Evolutionary conservation across 2,888 invertebrate genomes (phyloP), one percentile per base, ranked within the genome.

Genomic region (Anticlea derivata): DNA sequence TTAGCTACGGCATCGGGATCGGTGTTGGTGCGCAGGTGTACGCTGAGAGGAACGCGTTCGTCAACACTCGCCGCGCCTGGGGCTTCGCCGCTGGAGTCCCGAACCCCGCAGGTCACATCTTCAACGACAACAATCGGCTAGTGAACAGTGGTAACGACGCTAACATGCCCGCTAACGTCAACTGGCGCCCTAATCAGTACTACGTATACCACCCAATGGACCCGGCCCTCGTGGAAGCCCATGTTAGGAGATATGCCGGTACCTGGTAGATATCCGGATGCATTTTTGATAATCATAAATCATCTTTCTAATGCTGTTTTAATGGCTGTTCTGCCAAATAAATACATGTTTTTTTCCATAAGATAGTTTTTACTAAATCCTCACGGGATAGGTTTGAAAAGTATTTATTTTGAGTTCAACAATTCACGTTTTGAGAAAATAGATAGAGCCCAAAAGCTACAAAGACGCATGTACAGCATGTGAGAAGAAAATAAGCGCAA

Each of bases 11-110:
- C 12, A 24, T 50, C 11, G 61, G 58, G 8, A 31, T 48, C 6
- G 51, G 52, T 1, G 45, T 26, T 1, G 51, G 23, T 0, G 56
- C 61, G 7, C 22, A 2, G 3, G 26, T 61, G 7, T 43, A 54
- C 11, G 26, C 8, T 7, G 61, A 61, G 17, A 52, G 56, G 17
- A 61, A 61, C 30, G 23, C 17, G 2, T 61, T 54, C 27, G 11
- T 45, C 2, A 56, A 61, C 40, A 23, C 50, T 0, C 45, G 44
- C 17, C 51, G 54, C 5, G 38, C 41, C 5, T 61, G 58, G 61
- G 49, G 40, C 17, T 43, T 27, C 10, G 20, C 53, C 3, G n/a
- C 41, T 1, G 40, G 44, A 1, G 12, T 6, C 1, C 54, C 51
- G 0, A 47, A 33, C 7, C 50, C 41, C 1, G 4, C 7, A 2